Conservation (phyloP, 1,140 invertebrate species). For the Bombus affinis region DNA sequence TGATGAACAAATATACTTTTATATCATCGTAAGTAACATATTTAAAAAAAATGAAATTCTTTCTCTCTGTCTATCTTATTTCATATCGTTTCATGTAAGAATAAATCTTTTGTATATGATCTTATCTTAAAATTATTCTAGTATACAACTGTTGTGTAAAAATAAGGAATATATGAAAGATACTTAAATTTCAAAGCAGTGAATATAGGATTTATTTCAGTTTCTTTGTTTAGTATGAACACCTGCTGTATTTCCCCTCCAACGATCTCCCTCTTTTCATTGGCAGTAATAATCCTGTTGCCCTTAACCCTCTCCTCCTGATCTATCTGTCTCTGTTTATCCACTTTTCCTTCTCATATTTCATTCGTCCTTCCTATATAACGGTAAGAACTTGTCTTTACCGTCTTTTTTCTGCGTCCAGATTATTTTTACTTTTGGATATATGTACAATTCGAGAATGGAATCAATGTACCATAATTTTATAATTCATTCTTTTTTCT, state of each 20-base stretch:
- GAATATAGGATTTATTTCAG: constrained; percentile 70
- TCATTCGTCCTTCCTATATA: constrained; percentile 63
- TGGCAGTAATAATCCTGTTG: constrained; percentile 39
- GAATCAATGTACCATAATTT: background rate
- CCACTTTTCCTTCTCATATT: background rate
- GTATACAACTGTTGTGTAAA: background rate
- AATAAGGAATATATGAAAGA: constrained; percentile 42
- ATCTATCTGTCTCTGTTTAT: background rate
- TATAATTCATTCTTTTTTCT: background rate
- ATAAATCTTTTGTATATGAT: background rate
- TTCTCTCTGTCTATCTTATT: background rate
- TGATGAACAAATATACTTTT: background rate
- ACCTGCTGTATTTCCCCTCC: constrained; percentile 72
- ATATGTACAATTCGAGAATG: constrained; percentile 11
- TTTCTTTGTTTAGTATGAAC: constrained; percentile 75
- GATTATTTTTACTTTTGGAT: background rate
- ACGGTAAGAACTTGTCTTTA: constrained; percentile 69
- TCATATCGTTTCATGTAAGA: background rate
- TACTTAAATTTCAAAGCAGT: constrained; percentile 53
- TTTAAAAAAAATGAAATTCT: background rate
- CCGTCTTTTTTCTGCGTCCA: background rate
- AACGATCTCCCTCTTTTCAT: constrained; percentile 54
- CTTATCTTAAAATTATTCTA: background rate
- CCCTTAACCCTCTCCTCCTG: constrained; percentile 40
- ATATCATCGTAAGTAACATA: background rate